phyloP scores from a whole-genome alignment of 2,888 invertebrate genomes.

The Torymus tubicola region DNA sequence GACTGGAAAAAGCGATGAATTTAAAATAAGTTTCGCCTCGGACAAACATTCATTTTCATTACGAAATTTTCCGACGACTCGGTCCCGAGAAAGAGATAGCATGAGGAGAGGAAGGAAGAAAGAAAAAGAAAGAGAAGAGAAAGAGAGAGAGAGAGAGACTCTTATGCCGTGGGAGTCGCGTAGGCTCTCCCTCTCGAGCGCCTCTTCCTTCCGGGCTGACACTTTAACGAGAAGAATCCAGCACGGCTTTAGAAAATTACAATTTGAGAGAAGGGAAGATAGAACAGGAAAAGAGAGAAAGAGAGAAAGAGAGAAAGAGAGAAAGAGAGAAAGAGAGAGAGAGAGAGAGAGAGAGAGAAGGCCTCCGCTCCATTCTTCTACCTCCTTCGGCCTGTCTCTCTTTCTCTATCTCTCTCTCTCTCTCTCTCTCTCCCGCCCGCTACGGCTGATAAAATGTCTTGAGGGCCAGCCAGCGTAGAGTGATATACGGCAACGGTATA shows the following conservation, averaged over 20 bases:
- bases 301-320: too few relatives aligned
- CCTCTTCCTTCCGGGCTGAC: slow-evolving; percentile 37
- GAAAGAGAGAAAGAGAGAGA: too few relatives aligned
- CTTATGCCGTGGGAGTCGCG: background rate
- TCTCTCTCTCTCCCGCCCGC: background rate
- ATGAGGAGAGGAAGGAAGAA: too few relatives aligned
- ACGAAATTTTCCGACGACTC: slow-evolving; percentile 31
- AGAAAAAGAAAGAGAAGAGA: too few relatives aligned
- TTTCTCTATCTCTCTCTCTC: background rate
- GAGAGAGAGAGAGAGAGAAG: too few relatives aligned
- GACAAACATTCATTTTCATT: slow-evolving; percentile 46
- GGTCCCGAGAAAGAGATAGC: slow-evolving; percentile 20
- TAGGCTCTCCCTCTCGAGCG: slow-evolving; percentile 2
- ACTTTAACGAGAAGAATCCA: slow-evolving; percentile 42
- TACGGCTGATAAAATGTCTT: slow-evolving; percentile 61
- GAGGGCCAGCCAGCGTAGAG: slow-evolving; percentile 15
- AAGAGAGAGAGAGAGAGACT: too few relatives aligned
- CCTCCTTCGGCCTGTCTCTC: background rate
- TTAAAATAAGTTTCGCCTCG: slow-evolving; percentile 44
- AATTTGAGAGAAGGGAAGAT: slow-evolving; percentile 58
- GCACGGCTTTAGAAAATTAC: slow-evolving; percentile 61
- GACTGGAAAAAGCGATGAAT: slow-evolving; percentile 41
- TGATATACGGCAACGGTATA: slow-evolving; percentile 49
- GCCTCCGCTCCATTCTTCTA: too few relatives aligned
- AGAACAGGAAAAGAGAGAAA: too few relatives aligned